These are phyloP conservation scores for Drosophila cyrtoloma DNA, from an alignment of 2,888 invertebrate species.

Conservation along the genomic window DNA sequence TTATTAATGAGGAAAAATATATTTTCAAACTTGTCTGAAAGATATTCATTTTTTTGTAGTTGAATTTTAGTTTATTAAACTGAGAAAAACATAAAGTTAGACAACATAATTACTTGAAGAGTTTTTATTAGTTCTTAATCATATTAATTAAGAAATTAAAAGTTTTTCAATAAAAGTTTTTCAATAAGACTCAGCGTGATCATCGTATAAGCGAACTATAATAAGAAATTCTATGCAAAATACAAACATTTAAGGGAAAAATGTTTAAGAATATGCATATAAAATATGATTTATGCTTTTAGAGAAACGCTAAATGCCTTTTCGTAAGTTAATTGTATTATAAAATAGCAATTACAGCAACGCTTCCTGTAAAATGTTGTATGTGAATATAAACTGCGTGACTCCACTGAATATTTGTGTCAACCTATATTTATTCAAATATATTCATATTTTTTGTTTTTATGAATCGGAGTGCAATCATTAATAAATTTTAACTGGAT, in stretches of 20 bases:
- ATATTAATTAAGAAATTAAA: not conserved
- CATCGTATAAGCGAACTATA: not conserved
- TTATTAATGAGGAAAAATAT: not conserved
- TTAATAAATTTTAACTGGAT: not conserved
- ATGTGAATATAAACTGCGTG: not conserved
- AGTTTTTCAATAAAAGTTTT: not conserved
- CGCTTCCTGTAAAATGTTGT: too few relatives aligned
- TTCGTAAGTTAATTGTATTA: not conserved
- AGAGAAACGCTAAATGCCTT: not conserved
- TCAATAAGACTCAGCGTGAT: not conserved
- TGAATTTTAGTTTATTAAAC: not conserved
- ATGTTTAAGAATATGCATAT: not conserved
- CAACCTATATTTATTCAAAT: not conserved
- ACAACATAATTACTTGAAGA: not conserved
- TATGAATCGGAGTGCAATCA: not conserved
- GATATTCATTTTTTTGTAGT: not conserved
- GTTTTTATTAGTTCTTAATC: not conserved
- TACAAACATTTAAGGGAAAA: not conserved
- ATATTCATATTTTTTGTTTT: not conserved
- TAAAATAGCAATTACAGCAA: too few relatives aligned
- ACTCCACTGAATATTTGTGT: not conserved
- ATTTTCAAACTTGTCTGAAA: not conserved
- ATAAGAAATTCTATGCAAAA: not conserved
- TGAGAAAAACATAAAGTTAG: not conserved
- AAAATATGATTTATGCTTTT: not conserved